These are phyloP conservation scores for Sympetrum striolatum DNA, from an alignment of 2,888 invertebrate species.

Conservation along the genomic window DNA sequence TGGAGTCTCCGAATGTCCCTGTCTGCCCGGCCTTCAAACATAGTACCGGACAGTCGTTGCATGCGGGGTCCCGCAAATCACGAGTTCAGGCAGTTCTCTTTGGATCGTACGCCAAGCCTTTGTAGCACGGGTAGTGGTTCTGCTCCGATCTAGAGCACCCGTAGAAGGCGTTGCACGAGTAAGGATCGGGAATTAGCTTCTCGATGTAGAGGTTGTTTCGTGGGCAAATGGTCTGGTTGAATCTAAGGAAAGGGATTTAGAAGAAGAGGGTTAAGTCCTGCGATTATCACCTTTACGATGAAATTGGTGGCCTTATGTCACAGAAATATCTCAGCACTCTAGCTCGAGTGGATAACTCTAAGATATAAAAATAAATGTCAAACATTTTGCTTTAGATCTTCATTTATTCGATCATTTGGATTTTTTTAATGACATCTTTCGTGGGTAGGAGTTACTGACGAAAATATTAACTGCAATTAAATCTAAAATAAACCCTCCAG, in stretches of 20 bases:
- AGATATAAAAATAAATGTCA: no score
- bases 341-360: no score
- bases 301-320: no score
- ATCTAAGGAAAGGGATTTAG: background rate
- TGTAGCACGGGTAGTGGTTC: background rate
- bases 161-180: background rate
- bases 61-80: background rate
- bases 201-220: background rate
- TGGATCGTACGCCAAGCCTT: background rate
- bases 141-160: background rate
- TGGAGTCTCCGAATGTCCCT: background rate
- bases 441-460: no score
- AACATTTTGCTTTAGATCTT: no score
- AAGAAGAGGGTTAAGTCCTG: no score
- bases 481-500: no score
- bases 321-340: no score
- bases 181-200: background rate
- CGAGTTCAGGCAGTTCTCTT: background rate
- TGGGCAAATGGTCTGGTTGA: background rate
- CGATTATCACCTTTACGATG: no score
- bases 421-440: no score
- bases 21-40: background rate
- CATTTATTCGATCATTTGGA: no score
- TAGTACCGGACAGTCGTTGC: background rate
- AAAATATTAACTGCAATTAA: no score